A percentile compares a stretch with the other conserved stretches of the same genome.
Conservation (phyloP, 37 sponge, comb jelly and placozoan genomes). For the Dysidea cf. avara region DNA sequence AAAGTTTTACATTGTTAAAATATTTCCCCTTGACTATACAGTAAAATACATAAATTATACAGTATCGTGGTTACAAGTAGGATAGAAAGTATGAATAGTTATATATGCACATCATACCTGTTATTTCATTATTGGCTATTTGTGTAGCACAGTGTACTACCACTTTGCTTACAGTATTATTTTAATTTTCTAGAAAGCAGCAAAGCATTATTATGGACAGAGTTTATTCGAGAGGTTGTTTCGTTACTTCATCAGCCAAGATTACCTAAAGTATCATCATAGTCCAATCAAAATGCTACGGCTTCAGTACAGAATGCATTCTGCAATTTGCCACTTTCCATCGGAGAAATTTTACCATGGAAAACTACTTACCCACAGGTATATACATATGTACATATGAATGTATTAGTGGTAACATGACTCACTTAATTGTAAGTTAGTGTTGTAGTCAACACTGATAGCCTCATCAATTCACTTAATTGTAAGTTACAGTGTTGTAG, state of each 20-base stretch:
- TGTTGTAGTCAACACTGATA: no score
- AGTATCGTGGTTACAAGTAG: no score
- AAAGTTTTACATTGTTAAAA: no score
- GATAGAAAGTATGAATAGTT: no score
- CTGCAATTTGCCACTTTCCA: conserved; percentile 78
- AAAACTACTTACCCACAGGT: conserved; percentile 42
- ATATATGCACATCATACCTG: no score
- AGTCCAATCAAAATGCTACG: conserved; percentile 64
- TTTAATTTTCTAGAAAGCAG: conserved; percentile 33
- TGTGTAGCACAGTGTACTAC: background rate
- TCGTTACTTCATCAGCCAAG: conserved; percentile 22
- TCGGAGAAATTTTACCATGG: conserved; percentile 65
- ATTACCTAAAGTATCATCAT: conserved; percentile 8
- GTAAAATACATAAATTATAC: no score
- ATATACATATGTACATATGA: background rate
- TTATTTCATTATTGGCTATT: background rate
- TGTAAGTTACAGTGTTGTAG: no score
- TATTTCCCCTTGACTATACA: no score
- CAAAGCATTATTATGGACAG: conserved; percentile 40
- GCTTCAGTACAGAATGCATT: conserved; percentile 79
- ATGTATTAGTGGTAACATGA: background rate
- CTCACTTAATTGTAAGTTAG: background rate
- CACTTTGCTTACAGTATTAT: background rate
- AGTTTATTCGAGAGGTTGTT: conserved; percentile 76
- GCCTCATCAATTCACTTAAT: no score